Conservation (phyloP, 2,113 vertebrate genomes). For the Oreotrochilus melanogaster region DNA sequence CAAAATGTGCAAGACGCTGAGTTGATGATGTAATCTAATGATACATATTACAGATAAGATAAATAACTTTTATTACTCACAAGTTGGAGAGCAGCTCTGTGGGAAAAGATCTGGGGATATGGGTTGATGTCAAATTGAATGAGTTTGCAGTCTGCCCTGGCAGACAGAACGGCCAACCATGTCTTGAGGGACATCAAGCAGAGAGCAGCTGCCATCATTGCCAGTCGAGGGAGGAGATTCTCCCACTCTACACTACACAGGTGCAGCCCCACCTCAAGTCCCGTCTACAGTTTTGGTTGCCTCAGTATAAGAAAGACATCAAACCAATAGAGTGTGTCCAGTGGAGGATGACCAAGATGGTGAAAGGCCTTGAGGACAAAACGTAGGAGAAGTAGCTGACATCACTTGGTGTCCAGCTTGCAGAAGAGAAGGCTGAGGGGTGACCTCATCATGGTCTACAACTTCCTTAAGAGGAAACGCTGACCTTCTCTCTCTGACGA, state of each 20-base stretch:
- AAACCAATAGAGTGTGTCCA: background rate
- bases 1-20: background rate
- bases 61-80: background rate
- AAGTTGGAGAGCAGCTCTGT: rapidly evolving
- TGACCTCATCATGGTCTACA: rapidly evolving
- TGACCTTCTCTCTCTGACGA: background rate
- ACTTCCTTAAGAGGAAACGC: background rate
- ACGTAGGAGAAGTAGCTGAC: rapidly evolving
- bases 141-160: background rate
- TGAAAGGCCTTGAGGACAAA: rapidly evolving
- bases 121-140: rapidly evolving
- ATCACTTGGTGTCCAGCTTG: background rate
- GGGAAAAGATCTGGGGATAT: background rate
- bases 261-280: rapidly evolving
- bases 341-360: rapidly evolving
- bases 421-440: background rate
- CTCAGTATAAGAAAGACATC: background rate
- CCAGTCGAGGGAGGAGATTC: rapidly evolving
- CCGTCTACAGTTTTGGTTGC: rapidly evolving
- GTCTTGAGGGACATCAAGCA: background rate
- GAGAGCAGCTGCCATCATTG: background rate
- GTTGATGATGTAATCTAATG: background rate
- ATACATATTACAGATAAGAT: background rate
- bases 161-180: rapidly evolving
- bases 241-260: background rate